phyloP scores from a whole-genome alignment of 2,797 vertebrate genomes.

The Orestias chungarensis region DNA sequence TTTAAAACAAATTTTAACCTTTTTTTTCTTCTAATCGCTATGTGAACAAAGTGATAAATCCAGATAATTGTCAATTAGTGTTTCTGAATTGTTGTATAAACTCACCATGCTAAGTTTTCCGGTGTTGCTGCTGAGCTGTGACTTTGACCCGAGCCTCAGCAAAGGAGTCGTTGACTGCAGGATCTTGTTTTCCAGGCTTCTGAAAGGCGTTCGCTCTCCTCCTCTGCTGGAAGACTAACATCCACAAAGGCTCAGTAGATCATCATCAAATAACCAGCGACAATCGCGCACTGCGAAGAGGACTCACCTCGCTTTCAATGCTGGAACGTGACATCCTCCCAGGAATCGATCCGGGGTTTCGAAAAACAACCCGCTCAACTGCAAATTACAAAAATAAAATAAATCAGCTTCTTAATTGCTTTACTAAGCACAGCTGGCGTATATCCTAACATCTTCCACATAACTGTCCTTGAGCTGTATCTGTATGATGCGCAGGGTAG shows the following conservation, averaged over 20 bases:
- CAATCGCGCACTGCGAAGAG: background rate
- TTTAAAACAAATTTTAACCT: too few species aligned
- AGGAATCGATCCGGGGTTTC: slow-evolving; percentile 36
- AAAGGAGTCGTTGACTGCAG: slow-evolving; percentile 34
- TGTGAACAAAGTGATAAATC: too few species aligned
- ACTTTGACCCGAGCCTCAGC: slow-evolving; percentile 43
- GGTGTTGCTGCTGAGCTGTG: slow-evolving; percentile 15
- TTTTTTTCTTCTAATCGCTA: too few species aligned
- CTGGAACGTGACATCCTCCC: slow-evolving; percentile 41
- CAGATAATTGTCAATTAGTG: too few species aligned
- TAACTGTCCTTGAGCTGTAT: too few species aligned
- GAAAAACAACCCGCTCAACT: slow-evolving; percentile 14
- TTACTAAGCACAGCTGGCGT: too few species aligned
- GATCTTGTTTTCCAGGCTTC: slow-evolving; percentile 74
- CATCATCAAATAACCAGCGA: background rate
- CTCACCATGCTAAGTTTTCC: slow-evolving; percentile 48
- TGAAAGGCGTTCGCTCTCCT: slow-evolving; percentile 68
- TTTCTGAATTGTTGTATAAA: background rate
- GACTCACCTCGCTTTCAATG: slow-evolving; percentile 60
- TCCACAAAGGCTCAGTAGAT: slow-evolving; percentile 10
- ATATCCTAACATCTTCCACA: too few species aligned
- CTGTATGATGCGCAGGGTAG: too few species aligned
- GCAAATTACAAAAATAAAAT: background rate
- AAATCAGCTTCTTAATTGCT: background rate
- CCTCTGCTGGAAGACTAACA: slow-evolving; percentile 48